phyloP scores from a whole-genome alignment of 2,797 vertebrate genomes.

The Cyclura pinguis region DNA sequence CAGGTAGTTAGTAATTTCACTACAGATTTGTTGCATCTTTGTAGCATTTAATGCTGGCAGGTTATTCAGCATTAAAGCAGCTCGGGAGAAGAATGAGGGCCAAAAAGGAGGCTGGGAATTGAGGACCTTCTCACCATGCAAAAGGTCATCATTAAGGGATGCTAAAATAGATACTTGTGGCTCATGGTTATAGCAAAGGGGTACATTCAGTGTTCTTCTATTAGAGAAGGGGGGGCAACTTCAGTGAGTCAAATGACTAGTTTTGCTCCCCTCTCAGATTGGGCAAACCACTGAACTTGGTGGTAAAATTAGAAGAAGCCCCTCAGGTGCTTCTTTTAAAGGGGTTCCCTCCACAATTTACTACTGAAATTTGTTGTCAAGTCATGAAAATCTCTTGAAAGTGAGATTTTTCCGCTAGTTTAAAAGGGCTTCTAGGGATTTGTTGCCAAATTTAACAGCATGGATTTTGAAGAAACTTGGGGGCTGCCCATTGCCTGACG shows the following conservation, averaged over 20 bases:
- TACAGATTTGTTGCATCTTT: slow-evolving; percentile 34
- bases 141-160: background rate
- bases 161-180: background rate
- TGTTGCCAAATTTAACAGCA: background rate
- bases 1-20: slow-evolving; percentile 33
- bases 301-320: no score
- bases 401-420: background rate
- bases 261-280: no score
- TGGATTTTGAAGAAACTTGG: no score
- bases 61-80: background rate
- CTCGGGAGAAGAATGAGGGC: background rate
- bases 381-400: background rate
- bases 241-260: background rate
- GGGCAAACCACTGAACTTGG: no score
- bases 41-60: background rate
- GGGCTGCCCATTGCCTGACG: background rate
- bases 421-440: background rate
- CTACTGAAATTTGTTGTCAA: no score
- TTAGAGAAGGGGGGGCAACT: background rate
- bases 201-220: background rate
- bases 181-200: background rate
- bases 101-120: background rate
- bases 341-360: no score
- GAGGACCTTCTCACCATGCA: background rate
- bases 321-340: no score